A percentile compares a stretch with the other conserved stretches of the same genome.
Conservation (phyloP, 1,140 invertebrate species). For the Cydia fagiglandana region DNA sequence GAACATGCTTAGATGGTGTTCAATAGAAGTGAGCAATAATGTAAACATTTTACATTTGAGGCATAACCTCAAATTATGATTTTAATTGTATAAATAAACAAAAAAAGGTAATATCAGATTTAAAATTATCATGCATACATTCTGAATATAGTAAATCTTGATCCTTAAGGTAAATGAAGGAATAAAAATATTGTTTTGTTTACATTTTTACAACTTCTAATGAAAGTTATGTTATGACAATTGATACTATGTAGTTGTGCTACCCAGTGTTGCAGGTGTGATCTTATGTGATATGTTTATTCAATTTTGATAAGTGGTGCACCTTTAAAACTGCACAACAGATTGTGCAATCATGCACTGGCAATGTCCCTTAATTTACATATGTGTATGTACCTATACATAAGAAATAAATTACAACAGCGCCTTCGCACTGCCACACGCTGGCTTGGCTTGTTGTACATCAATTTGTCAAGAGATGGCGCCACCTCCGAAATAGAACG, state of each 20-base stretch:
- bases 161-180: no score
- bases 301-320: conserved; percentile 32
- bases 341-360: conserved; percentile 37
- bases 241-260: neutral
- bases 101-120: no score
- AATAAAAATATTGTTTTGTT: conserved; percentile 34
- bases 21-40: conserved; percentile 42
- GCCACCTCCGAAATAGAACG: no score
- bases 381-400: conserved; percentile 43
- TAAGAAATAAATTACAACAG: conserved; percentile 54
- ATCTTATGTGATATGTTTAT: conserved; percentile 22
- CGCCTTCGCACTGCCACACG: conserved; percentile 93
- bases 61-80: no score
- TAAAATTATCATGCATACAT: no score
- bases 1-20: conserved; percentile 3
- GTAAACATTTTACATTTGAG: neutral
- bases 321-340: conserved; percentile 41
- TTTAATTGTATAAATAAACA: no score
- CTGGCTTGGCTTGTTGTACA: conserved; percentile 79
- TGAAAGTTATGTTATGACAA: neutral
- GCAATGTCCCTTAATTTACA: conserved; percentile 34
- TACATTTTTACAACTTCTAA: neutral
- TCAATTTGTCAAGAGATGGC: no score
- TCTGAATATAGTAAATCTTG: no score
- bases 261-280: neutral